Conservation (phyloP, 2,888 invertebrate species). For the Drepanosiphum platanoidis region DNA sequence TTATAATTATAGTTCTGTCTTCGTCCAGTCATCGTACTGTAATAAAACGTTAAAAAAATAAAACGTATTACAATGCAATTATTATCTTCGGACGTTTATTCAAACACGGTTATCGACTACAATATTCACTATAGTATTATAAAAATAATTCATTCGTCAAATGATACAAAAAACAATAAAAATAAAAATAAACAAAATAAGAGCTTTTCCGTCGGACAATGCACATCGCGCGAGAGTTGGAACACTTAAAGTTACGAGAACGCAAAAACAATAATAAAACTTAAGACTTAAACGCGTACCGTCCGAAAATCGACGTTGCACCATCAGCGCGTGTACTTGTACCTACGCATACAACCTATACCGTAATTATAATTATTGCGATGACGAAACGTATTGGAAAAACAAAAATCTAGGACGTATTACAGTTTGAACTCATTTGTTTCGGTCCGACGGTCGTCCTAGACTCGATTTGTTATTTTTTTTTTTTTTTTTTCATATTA, state of each 20-base stretch:
- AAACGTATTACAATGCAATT: neutral
- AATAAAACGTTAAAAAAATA: neutral
- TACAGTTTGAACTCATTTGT: constrained; percentile 53
- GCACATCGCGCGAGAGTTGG: neutral
- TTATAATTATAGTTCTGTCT: too few species aligned
- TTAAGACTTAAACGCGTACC: neutral
- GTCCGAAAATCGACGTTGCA: constrained; percentile 1
- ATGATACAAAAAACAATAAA: neutral
- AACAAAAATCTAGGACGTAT: constrained; percentile 40
- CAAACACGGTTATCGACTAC: neutral
- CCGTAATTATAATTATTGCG: neutral
- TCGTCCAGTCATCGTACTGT: neutral
- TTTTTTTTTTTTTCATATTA: too few species aligned
- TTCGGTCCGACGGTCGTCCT: constrained; percentile 25
- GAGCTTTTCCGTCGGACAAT: neutral
- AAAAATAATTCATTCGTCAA: too few species aligned
- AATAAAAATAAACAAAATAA: neutral
- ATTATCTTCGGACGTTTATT: neutral
- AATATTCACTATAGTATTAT: too few species aligned
- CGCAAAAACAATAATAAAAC: neutral
- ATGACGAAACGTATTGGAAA: constrained; percentile 34
- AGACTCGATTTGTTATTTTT: constrained; percentile 16
- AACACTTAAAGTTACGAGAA: neutral
- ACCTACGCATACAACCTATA: too few species aligned
- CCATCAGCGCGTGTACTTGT: neutral